These are phyloP conservation scores for Tuta absoluta DNA, from an alignment of 2,888 invertebrate species.

Conservation along the genomic window DNA sequence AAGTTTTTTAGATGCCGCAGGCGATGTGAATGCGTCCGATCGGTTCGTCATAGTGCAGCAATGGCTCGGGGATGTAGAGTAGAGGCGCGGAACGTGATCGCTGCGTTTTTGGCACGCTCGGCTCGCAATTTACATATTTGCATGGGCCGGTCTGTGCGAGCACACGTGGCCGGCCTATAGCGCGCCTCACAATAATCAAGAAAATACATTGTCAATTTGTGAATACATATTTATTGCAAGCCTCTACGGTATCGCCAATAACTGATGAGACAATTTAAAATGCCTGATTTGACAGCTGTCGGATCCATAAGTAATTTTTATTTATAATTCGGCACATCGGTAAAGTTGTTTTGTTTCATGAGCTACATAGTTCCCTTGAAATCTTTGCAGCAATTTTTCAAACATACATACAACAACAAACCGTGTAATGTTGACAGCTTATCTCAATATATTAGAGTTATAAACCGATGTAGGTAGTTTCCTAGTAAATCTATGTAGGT, in stretches of 20 bases:
- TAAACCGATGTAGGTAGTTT: too few species aligned
- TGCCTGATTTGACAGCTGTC: too few species aligned
- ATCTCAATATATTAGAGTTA: too few species aligned
- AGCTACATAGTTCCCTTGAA: too few species aligned
- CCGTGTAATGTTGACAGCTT: too few species aligned
- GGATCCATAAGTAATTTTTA: too few species aligned
- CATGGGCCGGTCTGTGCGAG: slow-evolving; percentile 41
- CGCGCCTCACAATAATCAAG: slow-evolving; percentile 37
- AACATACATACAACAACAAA: too few species aligned
- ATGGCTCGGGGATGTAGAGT: neutral
- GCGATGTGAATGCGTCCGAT: slow-evolving; percentile 36
- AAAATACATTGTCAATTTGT: slow-evolving; percentile 26
- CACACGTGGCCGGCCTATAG: slow-evolving; percentile 54
- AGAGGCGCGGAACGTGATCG: slow-evolving; percentile 46
- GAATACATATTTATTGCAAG: slow-evolving; percentile 24
- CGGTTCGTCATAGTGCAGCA: slow-evolving; percentile 52
- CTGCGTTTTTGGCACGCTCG: slow-evolving; percentile 47
- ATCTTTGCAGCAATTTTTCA: too few species aligned
- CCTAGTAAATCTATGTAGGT: too few species aligned
- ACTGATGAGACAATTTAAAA: too few species aligned
- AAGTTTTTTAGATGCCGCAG: neutral
- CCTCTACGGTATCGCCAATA: slow-evolving; percentile 14
- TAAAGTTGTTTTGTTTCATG: too few species aligned
- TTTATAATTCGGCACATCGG: too few species aligned
- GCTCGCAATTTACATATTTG: slow-evolving; percentile 65